Evolutionary conservation across 2,888 invertebrate species (phyloP).

Genomic region (Ditula angustiorana): DNA sequence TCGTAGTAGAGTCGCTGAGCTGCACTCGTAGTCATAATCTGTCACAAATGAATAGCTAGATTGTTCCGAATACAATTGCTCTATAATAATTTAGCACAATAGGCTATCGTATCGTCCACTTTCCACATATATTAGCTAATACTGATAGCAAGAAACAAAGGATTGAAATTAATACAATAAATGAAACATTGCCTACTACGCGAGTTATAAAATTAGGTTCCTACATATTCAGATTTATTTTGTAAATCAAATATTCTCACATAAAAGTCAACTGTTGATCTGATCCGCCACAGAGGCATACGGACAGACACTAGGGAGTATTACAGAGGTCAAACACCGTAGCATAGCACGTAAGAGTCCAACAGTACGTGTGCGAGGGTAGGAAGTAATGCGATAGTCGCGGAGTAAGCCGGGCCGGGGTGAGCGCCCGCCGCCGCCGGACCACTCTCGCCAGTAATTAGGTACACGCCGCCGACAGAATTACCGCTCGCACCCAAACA

Average conservation of each 20-base stretch:
- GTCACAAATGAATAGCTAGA: constrained; percentile 11
- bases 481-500: constrained; percentile 31
- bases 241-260: no score
- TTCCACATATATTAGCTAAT: neutral
- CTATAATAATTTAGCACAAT: constrained; percentile 16
- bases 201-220: no score
- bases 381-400: neutral
- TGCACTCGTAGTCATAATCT: neutral
- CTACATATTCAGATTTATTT: neutral
- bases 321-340: no score
- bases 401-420: neutral
- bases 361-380: no score
- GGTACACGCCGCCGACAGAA: constrained; percentile 8
- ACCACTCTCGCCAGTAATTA: no score
- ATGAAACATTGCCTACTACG: neutral
- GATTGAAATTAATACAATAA: neutral
- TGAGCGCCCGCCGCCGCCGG: neutral
- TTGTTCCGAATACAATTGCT: constrained; percentile 1
- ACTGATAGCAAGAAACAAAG: neutral
- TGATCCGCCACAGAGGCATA: no score
- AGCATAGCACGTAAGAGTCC: no score
- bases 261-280: no score
- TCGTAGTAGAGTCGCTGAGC: no score
- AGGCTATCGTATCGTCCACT: neutral
- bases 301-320: no score